A percentile compares a stretch with the other conserved stretches of the same genome.
Evolutionary conservation across 2,113 vertebrate species (phyloP).

Genomic region (Morphnarchus princeps): DNA sequence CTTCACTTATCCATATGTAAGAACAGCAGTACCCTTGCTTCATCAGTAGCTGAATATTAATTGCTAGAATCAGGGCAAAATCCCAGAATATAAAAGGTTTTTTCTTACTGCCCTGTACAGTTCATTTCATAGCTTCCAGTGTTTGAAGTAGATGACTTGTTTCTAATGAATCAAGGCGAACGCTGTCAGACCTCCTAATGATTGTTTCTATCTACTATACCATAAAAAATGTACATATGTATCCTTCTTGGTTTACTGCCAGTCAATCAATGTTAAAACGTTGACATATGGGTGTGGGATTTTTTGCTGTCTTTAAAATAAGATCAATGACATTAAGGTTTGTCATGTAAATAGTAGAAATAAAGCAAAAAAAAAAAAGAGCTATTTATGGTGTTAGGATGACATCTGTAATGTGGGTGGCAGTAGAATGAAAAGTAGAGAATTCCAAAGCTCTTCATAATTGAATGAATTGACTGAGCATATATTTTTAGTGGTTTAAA

Average conservation of each 20-base stretch:
- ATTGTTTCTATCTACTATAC: neutral
- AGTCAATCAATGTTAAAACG: neutral
- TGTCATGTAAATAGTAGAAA: conserved; percentile 47
- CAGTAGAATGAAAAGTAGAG: conserved; percentile 42
- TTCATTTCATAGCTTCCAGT: neutral
- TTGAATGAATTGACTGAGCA: conserved; percentile 40
- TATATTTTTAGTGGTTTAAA: conserved; percentile 9
- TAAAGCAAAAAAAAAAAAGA: conserved; percentile 6
- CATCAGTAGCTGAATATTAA: neutral
- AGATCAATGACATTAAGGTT: conserved; percentile 40
- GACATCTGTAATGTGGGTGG: conserved; percentile 63
- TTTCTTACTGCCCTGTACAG: neutral
- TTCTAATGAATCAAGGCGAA: neutral
- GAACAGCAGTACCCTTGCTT: neutral
- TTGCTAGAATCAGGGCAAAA: neutral
- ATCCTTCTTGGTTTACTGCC: neutral
- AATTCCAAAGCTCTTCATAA: conserved; percentile 6
- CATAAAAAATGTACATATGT: neutral
- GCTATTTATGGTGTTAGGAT: conserved; percentile 9
- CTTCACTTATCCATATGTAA: neutral
- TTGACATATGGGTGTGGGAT: conserved; percentile 45
- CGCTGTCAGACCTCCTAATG: neutral
- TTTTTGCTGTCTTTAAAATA: conserved; percentile 44
- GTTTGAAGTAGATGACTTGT: neutral
- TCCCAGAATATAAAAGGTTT: neutral